phyloP scores from a whole-genome alignment of 2,113 vertebrate species.

The Megalops atlanticus region DNA sequence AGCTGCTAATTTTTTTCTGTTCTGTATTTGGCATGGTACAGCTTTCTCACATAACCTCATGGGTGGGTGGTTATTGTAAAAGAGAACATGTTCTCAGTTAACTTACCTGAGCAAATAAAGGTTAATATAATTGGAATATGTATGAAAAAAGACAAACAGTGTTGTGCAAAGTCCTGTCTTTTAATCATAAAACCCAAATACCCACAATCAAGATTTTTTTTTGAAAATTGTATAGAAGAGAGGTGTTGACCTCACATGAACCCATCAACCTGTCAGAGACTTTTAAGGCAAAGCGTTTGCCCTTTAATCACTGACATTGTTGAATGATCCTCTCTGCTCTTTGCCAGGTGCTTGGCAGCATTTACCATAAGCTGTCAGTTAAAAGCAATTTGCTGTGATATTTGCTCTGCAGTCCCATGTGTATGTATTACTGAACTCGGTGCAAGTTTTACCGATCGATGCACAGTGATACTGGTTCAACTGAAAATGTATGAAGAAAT shows the following conservation, averaged over 20 bases:
- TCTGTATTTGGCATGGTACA: no score
- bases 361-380: neutral
- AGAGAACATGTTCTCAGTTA: no score
- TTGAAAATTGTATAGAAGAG: no score
- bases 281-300: conserved; percentile 3
- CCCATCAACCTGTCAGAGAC: conserved; percentile 2
- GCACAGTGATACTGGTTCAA: neutral
- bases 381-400: conserved; percentile 1
- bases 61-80: no score
- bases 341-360: neutral
- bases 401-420: neutral
- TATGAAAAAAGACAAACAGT: no score
- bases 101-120: no score
- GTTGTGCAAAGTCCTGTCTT: no score
- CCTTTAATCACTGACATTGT: conserved; percentile 4
- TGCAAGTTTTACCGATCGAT: neutral
- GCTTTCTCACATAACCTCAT: no score
- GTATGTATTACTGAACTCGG: neutral
- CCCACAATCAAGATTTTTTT: no score
- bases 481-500: neutral
- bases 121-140: no score
- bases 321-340: neutral
- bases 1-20: no score
- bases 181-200: no score
- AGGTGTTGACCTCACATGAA: neutral